These are phyloP conservation scores for Brotula barbata DNA, from an alignment of 2,797 vertebrate genomes.

Conservation along the genomic window DNA sequence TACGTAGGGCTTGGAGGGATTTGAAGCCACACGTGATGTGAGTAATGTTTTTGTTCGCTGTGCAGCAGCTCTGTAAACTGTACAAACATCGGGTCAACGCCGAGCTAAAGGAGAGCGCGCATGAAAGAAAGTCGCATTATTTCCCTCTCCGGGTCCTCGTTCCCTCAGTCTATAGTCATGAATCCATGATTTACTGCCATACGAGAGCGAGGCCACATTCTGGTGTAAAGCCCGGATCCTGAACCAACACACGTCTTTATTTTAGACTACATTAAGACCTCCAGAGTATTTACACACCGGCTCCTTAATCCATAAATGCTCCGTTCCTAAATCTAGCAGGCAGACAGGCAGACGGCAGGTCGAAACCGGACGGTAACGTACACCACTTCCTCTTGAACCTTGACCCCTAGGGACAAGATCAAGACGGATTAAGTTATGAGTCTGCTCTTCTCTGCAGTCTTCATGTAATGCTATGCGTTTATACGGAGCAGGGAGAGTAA, in stretches of 20 bases:
- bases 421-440: conserved; percentile 30
- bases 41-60: conserved; percentile 36
- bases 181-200: conserved; percentile 44
- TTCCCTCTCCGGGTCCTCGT: too few species aligned
- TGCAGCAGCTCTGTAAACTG: conserved; percentile 7
- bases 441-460: conserved; percentile 8
- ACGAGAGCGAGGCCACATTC: conserved; percentile 43
- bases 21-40: conserved; percentile 44
- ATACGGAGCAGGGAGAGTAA: not conserved
- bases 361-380: conserved; percentile 62
- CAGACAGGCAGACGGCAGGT: conserved; percentile 66
- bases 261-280: conserved; percentile 45
- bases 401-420: conserved; percentile 48
- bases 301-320: conserved; percentile 46
- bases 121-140: too few species aligned
- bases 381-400: conserved; percentile 68
- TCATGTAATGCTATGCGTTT: too few species aligned
- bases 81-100: not conserved
- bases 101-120: too few species aligned
- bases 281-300: conserved; percentile 25
- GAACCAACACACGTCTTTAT: conserved; percentile 29
- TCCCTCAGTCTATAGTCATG: conserved; percentile 9
- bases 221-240: conserved; percentile 13
- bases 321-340: conserved; percentile 63
- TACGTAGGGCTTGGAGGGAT: conserved; percentile 33